These are phyloP conservation scores for Capitulum mitella DNA, from an alignment of 2,888 invertebrate species.

Conservation along the genomic window DNA sequence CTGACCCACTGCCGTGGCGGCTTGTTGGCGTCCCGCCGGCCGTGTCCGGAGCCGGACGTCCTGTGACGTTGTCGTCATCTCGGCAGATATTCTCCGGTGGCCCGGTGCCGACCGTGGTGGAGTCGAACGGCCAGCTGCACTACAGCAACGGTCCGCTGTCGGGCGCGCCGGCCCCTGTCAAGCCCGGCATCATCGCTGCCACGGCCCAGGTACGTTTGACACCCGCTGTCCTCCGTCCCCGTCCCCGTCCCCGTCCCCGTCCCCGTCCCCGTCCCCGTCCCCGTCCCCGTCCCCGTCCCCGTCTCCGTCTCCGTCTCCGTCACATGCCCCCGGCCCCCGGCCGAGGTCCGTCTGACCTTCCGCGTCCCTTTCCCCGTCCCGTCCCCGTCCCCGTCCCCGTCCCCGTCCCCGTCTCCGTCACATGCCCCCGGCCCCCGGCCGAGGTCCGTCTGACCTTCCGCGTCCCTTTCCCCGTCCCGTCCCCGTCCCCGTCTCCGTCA, in stretches of 20 bases:
- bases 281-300: background rate
- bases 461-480: too few species aligned
- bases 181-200: conserved; percentile 15
- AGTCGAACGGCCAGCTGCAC: background rate
- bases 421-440: too few species aligned
- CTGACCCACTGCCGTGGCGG: background rate
- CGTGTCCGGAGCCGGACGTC: background rate
- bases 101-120: conserved; percentile 17
- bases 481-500: too few species aligned
- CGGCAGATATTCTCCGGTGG: conserved; percentile 27
- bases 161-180: background rate
- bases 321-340: background rate
- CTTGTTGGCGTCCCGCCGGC: background rate
- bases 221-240: too few species aligned
- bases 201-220: conserved; percentile 18
- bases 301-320: background rate
- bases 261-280: background rate
- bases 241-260: too few species aligned
- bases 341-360: too few species aligned
- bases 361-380: too few species aligned
- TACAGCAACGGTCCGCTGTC: background rate
- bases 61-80: background rate
- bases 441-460: too few species aligned
- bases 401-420: too few species aligned
- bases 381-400: too few species aligned